These are phyloP conservation scores for Natrix natrix DNA, from an alignment of 2,797 vertebrate species.

Conservation along the genomic window DNA sequence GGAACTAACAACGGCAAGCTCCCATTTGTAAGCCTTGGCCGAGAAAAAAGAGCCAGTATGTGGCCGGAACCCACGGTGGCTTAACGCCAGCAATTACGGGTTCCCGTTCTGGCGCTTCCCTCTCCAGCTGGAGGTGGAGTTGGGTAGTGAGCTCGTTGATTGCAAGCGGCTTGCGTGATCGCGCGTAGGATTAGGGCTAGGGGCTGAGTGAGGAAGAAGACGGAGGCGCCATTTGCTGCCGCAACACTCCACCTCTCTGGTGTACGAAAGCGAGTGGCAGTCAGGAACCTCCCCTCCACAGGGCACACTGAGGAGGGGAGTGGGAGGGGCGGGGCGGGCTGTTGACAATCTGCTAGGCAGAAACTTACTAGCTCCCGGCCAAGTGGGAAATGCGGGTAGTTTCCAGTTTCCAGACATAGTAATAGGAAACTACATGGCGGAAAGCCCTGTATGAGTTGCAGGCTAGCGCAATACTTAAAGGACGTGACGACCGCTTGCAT, in stretches of 20 bases:
- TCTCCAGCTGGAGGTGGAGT: neutral
- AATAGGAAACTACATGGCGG: neutral
- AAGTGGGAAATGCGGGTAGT: neutral
- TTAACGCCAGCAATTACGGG: neutral
- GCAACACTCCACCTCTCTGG: neutral
- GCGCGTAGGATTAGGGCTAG: neutral
- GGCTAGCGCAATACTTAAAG: neutral
- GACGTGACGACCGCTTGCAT: too few relatives aligned
- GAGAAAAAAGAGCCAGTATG: neutral
- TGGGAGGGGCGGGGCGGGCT: neutral
- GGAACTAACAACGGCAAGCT: neutral
- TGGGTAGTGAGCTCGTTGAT: neutral
- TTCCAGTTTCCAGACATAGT: neutral
- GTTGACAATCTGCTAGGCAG: neutral
- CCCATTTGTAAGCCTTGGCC: neutral
- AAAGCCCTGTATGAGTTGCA: neutral
- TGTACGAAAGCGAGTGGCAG: neutral
- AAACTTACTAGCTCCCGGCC: neutral
- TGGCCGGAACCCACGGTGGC: neutral
- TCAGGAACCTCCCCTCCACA: neutral
- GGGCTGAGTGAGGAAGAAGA: neutral
- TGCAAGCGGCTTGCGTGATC: neutral
- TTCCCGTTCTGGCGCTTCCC: neutral
- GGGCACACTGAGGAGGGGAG: neutral
- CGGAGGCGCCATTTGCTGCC: slow-evolving; percentile 16